Conservation (phyloP, 1,140 invertebrate genomes). For the Brachystomella parvula region DNA sequence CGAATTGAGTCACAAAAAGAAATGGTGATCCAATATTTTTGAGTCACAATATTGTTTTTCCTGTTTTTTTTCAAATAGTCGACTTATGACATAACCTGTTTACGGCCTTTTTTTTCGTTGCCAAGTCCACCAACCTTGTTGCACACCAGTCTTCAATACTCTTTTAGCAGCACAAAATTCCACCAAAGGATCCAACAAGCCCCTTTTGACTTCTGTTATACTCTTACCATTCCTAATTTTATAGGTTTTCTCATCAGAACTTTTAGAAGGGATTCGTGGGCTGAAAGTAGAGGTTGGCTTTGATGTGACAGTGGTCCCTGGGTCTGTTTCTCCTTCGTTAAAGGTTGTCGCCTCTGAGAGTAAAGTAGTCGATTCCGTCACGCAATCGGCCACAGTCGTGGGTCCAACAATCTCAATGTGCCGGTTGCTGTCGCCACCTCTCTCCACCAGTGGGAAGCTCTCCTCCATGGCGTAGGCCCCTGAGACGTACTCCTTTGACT, state of each 20-base stretch:
- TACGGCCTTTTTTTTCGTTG: no score
- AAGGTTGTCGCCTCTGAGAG: background rate
- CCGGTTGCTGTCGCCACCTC: background rate
- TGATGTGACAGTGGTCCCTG: background rate
- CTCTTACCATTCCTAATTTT: no score
- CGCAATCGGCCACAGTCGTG: constrained; percentile 27
- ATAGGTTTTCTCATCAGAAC: background rate
- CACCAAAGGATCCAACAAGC: no score
- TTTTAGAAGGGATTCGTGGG: background rate
- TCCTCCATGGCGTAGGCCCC: background rate
- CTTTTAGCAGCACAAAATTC: no score
- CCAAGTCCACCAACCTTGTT: no score
- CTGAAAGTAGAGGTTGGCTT: background rate
- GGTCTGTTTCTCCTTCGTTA: background rate
- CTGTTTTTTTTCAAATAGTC: no score
- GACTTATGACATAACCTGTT: no score
- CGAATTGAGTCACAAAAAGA: no score
- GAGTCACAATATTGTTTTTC: no score
- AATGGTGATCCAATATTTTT: no score
- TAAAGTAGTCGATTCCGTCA: constrained; percentile 16
- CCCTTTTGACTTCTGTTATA: no score
- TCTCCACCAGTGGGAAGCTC: background rate
- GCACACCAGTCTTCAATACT: no score
- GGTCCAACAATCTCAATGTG: constrained; percentile 13
- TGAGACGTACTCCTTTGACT: background rate